A percentile compares a stretch with the other conserved stretches of the same genome.
These are phyloP conservation scores for Idris sp. DNA, from an alignment of 1,140 invertebrate species.

Conservation along the genomic window DNA sequence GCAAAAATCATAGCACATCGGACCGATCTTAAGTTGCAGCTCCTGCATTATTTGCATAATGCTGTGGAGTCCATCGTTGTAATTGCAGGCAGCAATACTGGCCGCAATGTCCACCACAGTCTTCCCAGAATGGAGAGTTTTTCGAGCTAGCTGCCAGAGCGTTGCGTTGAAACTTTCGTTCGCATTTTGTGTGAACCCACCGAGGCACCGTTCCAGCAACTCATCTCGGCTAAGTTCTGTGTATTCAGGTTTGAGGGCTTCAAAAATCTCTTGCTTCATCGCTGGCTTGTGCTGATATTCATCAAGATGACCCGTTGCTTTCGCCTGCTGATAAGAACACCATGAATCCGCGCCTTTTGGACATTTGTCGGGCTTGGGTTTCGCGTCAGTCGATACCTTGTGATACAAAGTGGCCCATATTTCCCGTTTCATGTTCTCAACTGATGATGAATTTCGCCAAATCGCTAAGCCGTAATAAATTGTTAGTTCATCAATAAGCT, in stretches of 20 bases:
- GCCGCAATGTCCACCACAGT: constrained; percentile 27
- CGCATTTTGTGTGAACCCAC: constrained; percentile 55
- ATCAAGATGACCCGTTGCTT: constrained; percentile 1
- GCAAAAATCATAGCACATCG: constrained; percentile 7
- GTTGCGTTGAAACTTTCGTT: constrained; percentile 37
- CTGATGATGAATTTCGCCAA: constrained; percentile 11
- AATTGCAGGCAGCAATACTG: constrained; percentile 23
- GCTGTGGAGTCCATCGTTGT: constrained; percentile 21
- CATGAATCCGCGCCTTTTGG: constrained; percentile 9
- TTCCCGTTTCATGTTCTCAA: constrained; percentile 10
- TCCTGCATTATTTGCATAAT: constrained; percentile 12
- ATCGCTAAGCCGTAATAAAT: constrained; percentile 14
- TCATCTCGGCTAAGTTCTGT: constrained; percentile 17
- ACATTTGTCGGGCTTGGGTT: constrained; percentile 10
- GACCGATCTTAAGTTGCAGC: constrained; percentile 9
- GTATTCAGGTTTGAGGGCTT: constrained; percentile 11
- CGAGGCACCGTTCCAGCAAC: constrained; percentile 22
- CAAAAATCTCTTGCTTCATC: constrained; percentile 22
- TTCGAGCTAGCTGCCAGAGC: constrained; percentile 24
- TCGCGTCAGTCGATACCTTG: constrained; percentile 10
- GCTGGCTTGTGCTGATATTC: constrained; percentile 13
- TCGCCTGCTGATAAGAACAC: constrained; percentile 13
- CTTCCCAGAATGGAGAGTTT: constrained; percentile 28
- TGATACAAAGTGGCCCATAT: constrained; percentile 17
- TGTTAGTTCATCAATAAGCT: constrained; percentile 14